These are phyloP conservation scores for Psittacula cyanocephala DNA, from an alignment of 2,113 vertebrate species.

Conservation along the genomic window DNA sequence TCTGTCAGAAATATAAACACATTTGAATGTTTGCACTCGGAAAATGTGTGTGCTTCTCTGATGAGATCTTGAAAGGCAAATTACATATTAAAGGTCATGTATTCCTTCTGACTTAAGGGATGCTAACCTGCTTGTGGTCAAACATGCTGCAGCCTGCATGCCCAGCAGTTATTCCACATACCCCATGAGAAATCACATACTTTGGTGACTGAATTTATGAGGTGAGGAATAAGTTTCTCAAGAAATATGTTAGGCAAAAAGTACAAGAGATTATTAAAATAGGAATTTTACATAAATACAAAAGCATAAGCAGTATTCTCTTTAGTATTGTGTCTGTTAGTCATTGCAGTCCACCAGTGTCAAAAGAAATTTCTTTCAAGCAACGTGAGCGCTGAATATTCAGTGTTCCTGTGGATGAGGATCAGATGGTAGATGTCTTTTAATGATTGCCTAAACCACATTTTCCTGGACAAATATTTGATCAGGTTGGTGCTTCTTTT, in stretches of 20 bases:
- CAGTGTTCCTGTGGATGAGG: background rate
- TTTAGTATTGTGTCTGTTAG: too few relatives aligned
- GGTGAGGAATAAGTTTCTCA: background rate
- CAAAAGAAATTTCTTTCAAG: background rate
- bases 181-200: background rate
- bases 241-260: background rate
- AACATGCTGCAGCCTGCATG: fast-evolving
- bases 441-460: background rate
- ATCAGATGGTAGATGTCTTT: background rate
- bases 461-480: background rate
- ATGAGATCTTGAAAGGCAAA: background rate
- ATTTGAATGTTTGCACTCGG: too few relatives aligned
- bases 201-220: background rate
- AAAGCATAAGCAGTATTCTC: background rate
- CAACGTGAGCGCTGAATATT: background rate
- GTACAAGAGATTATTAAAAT: background rate
- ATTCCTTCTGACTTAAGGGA: background rate
- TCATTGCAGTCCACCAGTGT: fast-evolving
- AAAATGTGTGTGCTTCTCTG: background rate
- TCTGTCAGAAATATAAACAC: background rate
- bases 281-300: background rate
- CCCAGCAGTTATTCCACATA: too few relatives aligned
- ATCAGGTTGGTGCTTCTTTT: background rate
- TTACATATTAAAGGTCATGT: background rate
- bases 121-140: background rate